Conservation (phyloP, 2,113 vertebrate genomes). For the Laticauda colubrina region DNA sequence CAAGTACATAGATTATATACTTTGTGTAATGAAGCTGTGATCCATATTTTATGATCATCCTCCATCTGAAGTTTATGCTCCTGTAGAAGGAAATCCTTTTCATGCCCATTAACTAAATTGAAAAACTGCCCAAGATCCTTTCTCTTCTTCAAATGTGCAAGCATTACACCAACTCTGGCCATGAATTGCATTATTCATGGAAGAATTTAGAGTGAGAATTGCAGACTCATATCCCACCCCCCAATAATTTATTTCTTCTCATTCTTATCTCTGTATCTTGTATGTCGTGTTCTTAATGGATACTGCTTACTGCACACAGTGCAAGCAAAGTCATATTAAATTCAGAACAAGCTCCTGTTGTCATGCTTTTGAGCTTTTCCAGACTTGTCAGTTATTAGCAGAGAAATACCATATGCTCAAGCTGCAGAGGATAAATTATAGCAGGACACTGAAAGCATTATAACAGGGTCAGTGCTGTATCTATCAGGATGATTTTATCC, state of each 20-base stretch:
- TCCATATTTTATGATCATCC: neutral
- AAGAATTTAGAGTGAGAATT: neutral
- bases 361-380: neutral
- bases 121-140: neutral
- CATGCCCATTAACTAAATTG: neutral
- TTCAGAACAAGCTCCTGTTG: neutral
- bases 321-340: neutral
- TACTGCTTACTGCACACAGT: neutral
- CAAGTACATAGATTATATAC: neutral
- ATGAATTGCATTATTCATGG: neutral
- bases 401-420: neutral
- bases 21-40: neutral
- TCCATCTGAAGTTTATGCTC: neutral
- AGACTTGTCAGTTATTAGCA: constrained; percentile 19
- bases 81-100: neutral
- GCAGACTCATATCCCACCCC: neutral
- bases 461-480: constrained; percentile 8
- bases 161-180: neutral
- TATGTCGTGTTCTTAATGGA: neutral
- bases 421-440: constrained; percentile 28
- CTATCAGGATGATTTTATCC: constrained; percentile 10
- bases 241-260: neutral
- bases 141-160: neutral
- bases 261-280: neutral
- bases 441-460: constrained; percentile 7